Base-by-base conservation (phyloP, 2,888 invertebrate species). In the Augochlorella aurata region DNA sequence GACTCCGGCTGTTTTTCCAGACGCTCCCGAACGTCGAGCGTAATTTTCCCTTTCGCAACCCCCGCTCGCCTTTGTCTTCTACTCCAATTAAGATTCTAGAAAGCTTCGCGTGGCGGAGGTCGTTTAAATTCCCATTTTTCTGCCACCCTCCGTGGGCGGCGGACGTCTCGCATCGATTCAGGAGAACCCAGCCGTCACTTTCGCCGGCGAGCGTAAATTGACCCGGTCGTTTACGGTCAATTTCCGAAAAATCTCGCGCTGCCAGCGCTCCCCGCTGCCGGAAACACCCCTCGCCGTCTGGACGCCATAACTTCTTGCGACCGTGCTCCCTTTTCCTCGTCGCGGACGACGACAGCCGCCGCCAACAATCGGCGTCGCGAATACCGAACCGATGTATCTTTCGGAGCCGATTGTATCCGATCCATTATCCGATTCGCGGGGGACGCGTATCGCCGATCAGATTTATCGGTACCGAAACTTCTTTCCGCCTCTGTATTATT, bases 211-310 rank as follows among this genome's bases (percentile, higher is more conserved):
- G 83, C 76, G 83, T 83, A 84, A 84, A 84, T 83, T 74, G 83
- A 84, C 75, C 76, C 78, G 75, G 68, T 79, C 77, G 83, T 84
- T 84, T 77, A 84, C 84, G 84, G 84, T 84, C 84, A 77, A 84
- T 84, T 84, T 84, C 79, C 84, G 83, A 83, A 83, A 84, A 83
- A 84, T 80, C 84, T 79, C 80, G 82, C 81, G 81, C 71, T 71
- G 38, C 66, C 50, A 29, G 18, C 44, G 58, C 29, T 38, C 38
- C 24, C 52, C 50, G 16, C 10, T 21, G 47, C 66, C 50, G 50
- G 38, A n/a, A 29, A 21, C 79, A 61, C 67, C 74, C 74, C 54
- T 63, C 77, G 67, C 65, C 74, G 82, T 82, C 82, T 82, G 82
- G 69, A 70, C 72, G 76, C 76, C 82, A 58, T 83, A 77, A 82